A percentile compares a stretch with the other conserved stretches of the same genome.
Evolutionary conservation across 2,888 invertebrate species (phyloP).

Genomic region (Himalopsyche kuldschensis): DNA sequence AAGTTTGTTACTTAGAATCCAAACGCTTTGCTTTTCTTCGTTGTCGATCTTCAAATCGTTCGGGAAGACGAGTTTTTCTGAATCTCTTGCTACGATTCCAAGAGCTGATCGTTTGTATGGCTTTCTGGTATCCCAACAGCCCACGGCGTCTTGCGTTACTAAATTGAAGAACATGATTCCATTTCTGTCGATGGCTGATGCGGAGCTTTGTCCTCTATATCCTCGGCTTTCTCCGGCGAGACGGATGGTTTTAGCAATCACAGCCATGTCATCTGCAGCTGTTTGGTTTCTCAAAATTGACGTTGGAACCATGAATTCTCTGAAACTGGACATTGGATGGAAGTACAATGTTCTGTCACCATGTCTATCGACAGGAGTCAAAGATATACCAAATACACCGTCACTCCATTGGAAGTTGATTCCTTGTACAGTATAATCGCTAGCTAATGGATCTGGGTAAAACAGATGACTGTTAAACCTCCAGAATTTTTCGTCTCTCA

Average conservation of each 20-base stretch:
- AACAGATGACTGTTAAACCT: conserved; percentile 68
- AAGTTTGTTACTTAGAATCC: conserved; percentile 76
- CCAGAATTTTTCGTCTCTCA: conserved; percentile 63
- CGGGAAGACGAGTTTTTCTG: conserved; percentile 72
- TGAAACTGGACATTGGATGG: conserved; percentile 80
- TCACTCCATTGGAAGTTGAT: conserved; percentile 81
- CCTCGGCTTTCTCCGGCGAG: conserved; percentile 61
- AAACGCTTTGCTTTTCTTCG: conserved; percentile 68
- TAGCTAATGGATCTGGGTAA: conserved; percentile 72
- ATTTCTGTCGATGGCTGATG: conserved; percentile 69
- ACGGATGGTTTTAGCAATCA: conserved; percentile 45
- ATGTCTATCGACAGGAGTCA: conserved; percentile 60
- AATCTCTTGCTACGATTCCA: conserved; percentile 64
- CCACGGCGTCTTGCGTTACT: conserved; percentile 73
- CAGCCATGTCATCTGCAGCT: conserved; percentile 45
- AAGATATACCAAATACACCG: conserved; percentile 74
- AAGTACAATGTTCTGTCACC: conserved; percentile 71
- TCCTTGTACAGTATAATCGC: conserved; percentile 74
- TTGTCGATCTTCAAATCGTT: conserved; percentile 80
- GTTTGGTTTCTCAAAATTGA: conserved; percentile 66
- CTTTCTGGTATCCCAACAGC: conserved; percentile 79
- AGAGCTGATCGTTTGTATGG: conserved; percentile 66
- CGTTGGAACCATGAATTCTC: conserved; percentile 74
- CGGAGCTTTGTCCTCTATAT: conserved; percentile 69
- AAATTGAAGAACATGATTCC: conserved; percentile 80